phyloP scores from a whole-genome alignment of 1,140 invertebrate genomes.

The Brachystomella parvula region DNA sequence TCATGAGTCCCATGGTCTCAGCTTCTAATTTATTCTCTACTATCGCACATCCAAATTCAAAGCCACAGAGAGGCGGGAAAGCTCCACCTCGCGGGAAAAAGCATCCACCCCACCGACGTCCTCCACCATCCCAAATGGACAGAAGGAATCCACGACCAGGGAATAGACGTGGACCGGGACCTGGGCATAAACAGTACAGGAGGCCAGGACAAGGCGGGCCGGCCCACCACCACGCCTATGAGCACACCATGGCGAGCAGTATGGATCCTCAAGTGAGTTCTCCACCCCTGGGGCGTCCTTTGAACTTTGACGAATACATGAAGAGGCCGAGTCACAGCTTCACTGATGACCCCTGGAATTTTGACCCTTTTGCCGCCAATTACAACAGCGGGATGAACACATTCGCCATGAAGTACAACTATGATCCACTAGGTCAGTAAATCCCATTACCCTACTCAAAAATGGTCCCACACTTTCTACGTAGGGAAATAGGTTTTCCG shows the following conservation, averaged over 20 bases:
- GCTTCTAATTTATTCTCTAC: constrained; percentile 12
- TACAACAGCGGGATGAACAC: constrained; percentile 34
- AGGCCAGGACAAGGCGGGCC: not conserved
- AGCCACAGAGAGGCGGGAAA: not conserved
- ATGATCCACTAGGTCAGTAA: constrained; percentile 34
- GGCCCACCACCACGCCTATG: constrained; percentile 15
- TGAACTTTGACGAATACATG: constrained; percentile 38
- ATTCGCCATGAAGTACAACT: constrained; percentile 36
- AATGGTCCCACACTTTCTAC: too few species aligned
- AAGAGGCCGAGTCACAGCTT: constrained; percentile 32
- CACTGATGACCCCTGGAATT: constrained; percentile 37
- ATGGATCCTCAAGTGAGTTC: constrained; percentile 23
- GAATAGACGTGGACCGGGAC: constrained; percentile 1
- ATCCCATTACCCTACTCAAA: not conserved
- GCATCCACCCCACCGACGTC: constrained; percentile 16
- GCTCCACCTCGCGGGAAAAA: constrained; percentile 9
- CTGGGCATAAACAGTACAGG: not conserved
- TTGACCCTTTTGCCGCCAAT: constrained; percentile 30
- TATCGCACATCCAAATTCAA: constrained; percentile 1
- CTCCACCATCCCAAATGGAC: not conserved
- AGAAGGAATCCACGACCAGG: not conserved
- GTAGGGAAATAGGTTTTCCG: too few species aligned
- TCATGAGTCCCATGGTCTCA: constrained; percentile 34
- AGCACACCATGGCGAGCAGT: constrained; percentile 35
- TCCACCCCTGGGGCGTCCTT: constrained; percentile 32